Percentiles rank a stretch among this genome's conserved stretches.
These are phyloP conservation scores for Oscheius sp. DNA, from an alignment of 2,888 invertebrate species.

Conservation along the genomic window DNA sequence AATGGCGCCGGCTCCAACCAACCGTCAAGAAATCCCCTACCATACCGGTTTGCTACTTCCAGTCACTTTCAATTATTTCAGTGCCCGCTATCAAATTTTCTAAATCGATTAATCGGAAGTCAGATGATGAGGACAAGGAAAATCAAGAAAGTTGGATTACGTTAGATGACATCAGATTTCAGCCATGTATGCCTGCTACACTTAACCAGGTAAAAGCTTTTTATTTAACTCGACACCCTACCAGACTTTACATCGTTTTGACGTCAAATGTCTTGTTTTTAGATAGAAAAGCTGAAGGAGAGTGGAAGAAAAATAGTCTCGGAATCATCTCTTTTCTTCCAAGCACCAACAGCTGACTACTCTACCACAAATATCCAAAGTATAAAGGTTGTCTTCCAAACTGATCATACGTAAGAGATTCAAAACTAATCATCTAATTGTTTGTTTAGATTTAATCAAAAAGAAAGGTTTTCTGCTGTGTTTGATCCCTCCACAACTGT, in stretches of 20 bases:
- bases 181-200: background rate
- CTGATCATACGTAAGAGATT: conserved; percentile 52
- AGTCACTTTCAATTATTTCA: background rate
- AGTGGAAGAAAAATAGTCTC: background rate
- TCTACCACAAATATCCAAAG: conserved; percentile 56
- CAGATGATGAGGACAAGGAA: conserved; percentile 23
- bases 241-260: background rate
- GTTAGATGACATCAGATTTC: conserved; percentile 5
- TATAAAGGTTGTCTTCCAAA: conserved; percentile 63
- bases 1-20: conserved; percentile 10
- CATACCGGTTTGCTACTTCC: conserved; percentile 9
- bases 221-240: background rate
- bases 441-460: background rate
- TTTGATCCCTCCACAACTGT: conserved; percentile 51
- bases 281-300: conserved; percentile 16
- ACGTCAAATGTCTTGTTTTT: no score
- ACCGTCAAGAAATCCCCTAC: conserved; percentile 21
- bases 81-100: conserved; percentile 21
- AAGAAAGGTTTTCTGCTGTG: conserved; percentile 27
- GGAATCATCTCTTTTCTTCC: conserved; percentile 24
- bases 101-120: no score
- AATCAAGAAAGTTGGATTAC: background rate
- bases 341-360: conserved; percentile 59
- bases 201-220: conserved; percentile 7
- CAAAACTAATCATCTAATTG: background rate